A percentile compares a stretch with the other conserved stretches of the same genome.
phyloP scores from a whole-genome alignment of 2,113 vertebrate genomes.

The Progne subis region DNA sequence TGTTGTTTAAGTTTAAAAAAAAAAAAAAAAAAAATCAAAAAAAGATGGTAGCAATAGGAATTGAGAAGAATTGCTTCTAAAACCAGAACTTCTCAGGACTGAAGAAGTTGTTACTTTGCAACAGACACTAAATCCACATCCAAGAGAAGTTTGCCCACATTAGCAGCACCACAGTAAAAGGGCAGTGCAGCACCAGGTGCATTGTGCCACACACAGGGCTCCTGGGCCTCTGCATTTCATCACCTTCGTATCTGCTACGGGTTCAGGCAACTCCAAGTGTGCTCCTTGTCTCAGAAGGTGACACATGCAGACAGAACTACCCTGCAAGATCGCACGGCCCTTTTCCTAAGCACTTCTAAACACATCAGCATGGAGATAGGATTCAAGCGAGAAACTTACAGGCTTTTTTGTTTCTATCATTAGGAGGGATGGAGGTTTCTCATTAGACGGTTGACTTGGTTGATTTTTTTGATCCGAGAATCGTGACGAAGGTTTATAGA shows the following conservation, averaged over 20 bases:
- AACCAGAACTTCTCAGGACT: not conserved
- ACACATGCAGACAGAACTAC: not conserved
- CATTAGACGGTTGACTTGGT: conserved; percentile 82
- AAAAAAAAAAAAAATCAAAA: not conserved
- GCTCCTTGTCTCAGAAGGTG: not conserved
- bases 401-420: conserved; percentile 90
- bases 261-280: not conserved
- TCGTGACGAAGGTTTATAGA: conserved; percentile 95
- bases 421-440: conserved; percentile 89
- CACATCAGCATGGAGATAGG: not conserved
- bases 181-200: not conserved
- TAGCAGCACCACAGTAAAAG: not conserved
- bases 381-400: conserved; percentile 77
- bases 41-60: not conserved
- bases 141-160: not conserved
- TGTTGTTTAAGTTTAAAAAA: not conserved
- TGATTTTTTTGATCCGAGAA: conserved; percentile 88
- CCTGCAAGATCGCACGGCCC: not conserved
- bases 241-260: rapidly evolving
- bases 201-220: not conserved
- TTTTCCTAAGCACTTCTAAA: not conserved
- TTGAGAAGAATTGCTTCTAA: not conserved
- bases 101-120: not conserved
- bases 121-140: not conserved
- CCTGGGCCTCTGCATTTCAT: not conserved